These are phyloP conservation scores for Artibeus jamaicensis DNA, from an alignment of 2,797 vertebrate species.

Conservation along the genomic window DNA sequence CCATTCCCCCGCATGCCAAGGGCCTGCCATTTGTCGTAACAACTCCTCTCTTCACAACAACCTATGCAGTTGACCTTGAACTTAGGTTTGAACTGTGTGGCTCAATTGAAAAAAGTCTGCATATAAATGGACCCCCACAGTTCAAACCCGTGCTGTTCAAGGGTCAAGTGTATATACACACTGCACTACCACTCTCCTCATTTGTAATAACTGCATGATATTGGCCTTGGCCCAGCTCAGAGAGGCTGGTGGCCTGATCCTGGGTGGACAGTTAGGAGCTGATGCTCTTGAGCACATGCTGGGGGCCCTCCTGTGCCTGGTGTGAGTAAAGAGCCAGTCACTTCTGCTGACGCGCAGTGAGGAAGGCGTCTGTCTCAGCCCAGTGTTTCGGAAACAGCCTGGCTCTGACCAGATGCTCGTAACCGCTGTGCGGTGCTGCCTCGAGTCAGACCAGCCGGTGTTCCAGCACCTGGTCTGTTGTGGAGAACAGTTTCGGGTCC, in stretches of 20 bases:
- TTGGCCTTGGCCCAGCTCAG: background rate
- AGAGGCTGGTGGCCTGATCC: background rate
- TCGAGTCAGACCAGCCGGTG: background rate
- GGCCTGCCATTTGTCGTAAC: accelerated
- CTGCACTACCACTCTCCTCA: background rate
- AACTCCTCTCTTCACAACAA: background rate
- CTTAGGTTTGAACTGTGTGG: background rate
- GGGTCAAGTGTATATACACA: background rate
- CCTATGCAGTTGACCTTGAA: background rate
- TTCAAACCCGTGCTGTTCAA: background rate
- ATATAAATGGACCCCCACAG: background rate
- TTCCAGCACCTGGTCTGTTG: background rate
- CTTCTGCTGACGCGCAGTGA: accelerated
- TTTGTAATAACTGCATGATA: too few species aligned
- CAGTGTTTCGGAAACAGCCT: accelerated
- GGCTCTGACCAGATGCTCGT: background rate
- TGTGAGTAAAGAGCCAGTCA: background rate
- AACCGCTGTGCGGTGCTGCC: background rate
- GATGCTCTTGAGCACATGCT: accelerated
- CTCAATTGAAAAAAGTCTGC: background rate
- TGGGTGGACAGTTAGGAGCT: background rate
- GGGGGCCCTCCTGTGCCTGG: background rate
- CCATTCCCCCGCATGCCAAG: too few species aligned
- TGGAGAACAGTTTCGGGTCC: background rate
- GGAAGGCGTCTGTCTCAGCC: background rate